phyloP scores from a whole-genome alignment of 2,113 vertebrate genomes.

The Isurus oxyrinchus region DNA sequence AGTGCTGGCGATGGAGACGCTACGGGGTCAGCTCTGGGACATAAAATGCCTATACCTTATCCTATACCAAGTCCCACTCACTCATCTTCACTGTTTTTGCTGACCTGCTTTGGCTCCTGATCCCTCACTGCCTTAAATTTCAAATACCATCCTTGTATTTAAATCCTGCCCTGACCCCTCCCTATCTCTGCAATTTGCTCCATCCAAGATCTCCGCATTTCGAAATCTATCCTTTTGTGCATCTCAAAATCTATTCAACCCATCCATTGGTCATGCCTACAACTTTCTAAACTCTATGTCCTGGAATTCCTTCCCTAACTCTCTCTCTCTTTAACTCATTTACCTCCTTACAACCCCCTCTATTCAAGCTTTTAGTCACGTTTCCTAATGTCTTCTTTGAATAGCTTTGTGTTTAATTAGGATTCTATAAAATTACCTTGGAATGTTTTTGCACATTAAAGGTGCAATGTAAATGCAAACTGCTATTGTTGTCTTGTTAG shows the following conservation, averaged over 20 bases:
- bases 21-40: not conserved
- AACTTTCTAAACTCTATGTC: not conserved
- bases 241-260: not conserved
- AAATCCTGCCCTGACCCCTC: not conserved
- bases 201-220: not conserved
- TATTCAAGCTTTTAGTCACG: not conserved
- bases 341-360: not conserved
- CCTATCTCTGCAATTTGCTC: not conserved
- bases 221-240: not conserved
- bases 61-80: not conserved
- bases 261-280: not conserved
- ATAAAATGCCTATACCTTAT: no score
- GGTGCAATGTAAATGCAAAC: not conserved
- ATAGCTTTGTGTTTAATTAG: not conserved
- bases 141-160: not conserved
- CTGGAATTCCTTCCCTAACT: not conserved
- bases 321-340: not conserved
- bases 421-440: not conserved
- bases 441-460: not conserved
- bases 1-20: not conserved
- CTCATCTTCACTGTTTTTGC: not conserved
- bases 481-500: not conserved
- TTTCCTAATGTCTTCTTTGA: not conserved
- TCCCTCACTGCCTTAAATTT: not conserved
- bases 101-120: no score